Evolutionary conservation across 1,140 invertebrate genomes (phyloP), one percentile per base, ranked within the genome.

Genomic region (Cotesia typhae): DNA sequence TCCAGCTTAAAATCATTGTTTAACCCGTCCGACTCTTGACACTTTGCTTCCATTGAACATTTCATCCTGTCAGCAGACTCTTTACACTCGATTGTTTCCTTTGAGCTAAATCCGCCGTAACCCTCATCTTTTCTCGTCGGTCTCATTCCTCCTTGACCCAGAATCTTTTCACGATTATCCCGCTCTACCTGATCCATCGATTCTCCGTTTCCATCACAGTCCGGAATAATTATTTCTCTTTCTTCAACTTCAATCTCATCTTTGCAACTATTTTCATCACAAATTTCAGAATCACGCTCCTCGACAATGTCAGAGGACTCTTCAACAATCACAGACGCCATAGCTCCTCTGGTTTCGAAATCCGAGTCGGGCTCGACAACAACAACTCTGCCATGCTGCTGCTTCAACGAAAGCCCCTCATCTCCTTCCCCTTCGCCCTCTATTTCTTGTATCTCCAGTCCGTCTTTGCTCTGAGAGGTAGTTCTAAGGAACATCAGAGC

Each of bases 391-490:
- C 41, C 41, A 10, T 17, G 41, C 5, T 20, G 3, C 51, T 17
- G 41, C 5, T 20, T 7, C 51, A 51, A n/a, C n/a, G 7, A 37
- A 12, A 65, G 36, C 4, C 10, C 5, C 60, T 73, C 3, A 5
- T 17, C 61, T 72, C 59, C 60, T n/a, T 83, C 82, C 6, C 75
- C 59, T 17, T 85, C 85, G 64, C 75, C 76, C 57, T 85, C 83
- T 52, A 87, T 76, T 53, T 87, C 86, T 12, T 69, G 81, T 20
- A 87, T 87, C 67, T 86, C 84, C 41, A 85, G 63, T 10, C 74
- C 66, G 38, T 77, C 61, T 14, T 70, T 75, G 28, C 77, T 77
- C 28, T 28, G 28, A 28, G 28, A 28, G 66, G 52, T 68, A 59
- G 51, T 71, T 5, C 6, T 52, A 52, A 17, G 17, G 1, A 28